Percentiles rank a stretch among this genome's conserved stretches.
Evolutionary conservation across 2,888 invertebrate species (phyloP).

Genomic region (Noctua pronuba): DNA sequence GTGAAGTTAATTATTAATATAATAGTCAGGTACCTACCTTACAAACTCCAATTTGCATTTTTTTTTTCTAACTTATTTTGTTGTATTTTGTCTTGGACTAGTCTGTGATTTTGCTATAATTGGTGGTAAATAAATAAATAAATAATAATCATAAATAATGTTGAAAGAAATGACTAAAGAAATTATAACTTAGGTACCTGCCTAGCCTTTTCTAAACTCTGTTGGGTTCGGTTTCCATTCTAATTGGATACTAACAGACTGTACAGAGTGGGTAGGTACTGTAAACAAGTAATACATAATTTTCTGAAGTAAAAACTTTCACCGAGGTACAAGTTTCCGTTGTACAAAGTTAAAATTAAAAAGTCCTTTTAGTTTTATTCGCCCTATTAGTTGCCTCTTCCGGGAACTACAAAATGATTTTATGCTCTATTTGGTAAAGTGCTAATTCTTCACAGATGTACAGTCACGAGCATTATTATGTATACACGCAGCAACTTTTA

Average conservation of each 20-base stretch:
- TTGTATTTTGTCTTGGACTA: no score
- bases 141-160: no score
- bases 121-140: no score
- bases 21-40: no score
- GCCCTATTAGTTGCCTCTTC: background rate
- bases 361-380: constrained; percentile 9
- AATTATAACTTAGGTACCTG: no score
- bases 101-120: no score
- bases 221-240: background rate
- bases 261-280: background rate
- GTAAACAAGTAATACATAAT: background rate
- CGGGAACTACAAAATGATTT: constrained; percentile 27
- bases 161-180: no score
- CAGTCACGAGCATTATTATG: background rate
- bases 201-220: no score
- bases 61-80: no score
- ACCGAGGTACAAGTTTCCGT: background rate
- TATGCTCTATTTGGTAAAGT: constrained; percentile 13
- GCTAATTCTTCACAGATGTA: constrained; percentile 20
- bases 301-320: background rate
- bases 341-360: constrained; percentile 8
- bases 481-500: background rate
- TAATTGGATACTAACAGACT: background rate
- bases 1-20: no score
- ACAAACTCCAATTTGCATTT: no score